These are phyloP conservation scores for Ctenicera cuprea DNA, from an alignment of 2,888 invertebrate genomes.

Conservation along the genomic window DNA sequence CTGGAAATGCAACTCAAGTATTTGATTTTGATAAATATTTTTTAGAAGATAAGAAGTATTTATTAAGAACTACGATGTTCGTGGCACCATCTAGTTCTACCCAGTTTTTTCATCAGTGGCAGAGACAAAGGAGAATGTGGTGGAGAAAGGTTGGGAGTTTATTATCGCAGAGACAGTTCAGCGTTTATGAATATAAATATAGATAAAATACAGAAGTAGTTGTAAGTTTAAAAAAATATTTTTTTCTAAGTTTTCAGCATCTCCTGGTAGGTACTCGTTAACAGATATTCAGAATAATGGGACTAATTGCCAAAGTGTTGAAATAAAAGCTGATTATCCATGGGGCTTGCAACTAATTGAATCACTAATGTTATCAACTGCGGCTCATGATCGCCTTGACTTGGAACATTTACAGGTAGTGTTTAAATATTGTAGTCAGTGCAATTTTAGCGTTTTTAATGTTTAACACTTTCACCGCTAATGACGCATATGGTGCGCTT, in stretches of 20 bases:
- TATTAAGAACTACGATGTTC: conserved; percentile 71
- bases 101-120: conserved; percentile 84
- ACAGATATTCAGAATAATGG: conserved; percentile 76
- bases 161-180: too few relatives aligned
- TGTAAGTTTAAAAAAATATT: not conserved
- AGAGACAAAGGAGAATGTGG: conserved; percentile 87
- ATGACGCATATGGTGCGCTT: too few relatives aligned
- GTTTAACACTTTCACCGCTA: too few relatives aligned
- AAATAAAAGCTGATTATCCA: conserved; percentile 80
- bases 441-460: too few relatives aligned
- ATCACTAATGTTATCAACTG: conserved; percentile 72
- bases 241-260: conserved; percentile 75
- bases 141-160: conserved; percentile 81
- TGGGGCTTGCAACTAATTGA: conserved; percentile 81
- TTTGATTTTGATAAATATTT: conserved; percentile 41
- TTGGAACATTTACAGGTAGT: conserved; percentile 61
- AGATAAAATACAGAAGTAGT: too few relatives aligned
- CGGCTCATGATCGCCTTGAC: conserved; percentile 59
- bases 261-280: conserved; percentile 82
- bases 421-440: too few relatives aligned
- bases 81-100: conserved; percentile 74
- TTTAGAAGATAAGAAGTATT: conserved; percentile 53
- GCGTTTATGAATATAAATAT: too few relatives aligned
- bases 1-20: not conserved
- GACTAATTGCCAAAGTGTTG: conserved; percentile 73